A percentile compares a stretch with the other conserved stretches of the same genome.
phyloP scores from a whole-genome alignment of 2,797 vertebrate genomes.

The Thamnophis elegans region DNA sequence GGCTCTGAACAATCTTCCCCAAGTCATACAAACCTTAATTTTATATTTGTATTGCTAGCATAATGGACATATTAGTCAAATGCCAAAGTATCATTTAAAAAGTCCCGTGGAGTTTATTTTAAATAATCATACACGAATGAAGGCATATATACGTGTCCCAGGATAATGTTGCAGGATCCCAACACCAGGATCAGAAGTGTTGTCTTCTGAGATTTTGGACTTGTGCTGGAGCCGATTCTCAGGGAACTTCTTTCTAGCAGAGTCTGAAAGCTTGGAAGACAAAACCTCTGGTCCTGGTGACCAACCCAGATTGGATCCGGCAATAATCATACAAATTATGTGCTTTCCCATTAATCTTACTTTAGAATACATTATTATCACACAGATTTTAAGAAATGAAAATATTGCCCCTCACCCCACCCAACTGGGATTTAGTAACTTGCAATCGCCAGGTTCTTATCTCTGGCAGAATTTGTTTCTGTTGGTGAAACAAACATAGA shows the following conservation, averaged over 20 bases:
- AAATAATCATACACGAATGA: background rate
- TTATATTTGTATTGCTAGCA: background rate
- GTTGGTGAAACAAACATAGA: background rate
- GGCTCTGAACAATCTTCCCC: background rate
- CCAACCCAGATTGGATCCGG: background rate
- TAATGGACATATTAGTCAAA: background rate
- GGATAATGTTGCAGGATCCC: background rate
- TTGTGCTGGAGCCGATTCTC: background rate
- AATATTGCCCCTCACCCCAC: background rate
- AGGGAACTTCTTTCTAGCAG: background rate
- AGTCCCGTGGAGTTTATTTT: background rate
- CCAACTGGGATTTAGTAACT: background rate
- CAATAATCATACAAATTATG: background rate
- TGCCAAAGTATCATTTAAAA: background rate
- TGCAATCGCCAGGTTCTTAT: background rate
- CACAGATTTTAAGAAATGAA: background rate
- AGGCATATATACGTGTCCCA: background rate
- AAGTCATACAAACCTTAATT: background rate
- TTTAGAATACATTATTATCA: background rate
- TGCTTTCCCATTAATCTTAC: background rate
- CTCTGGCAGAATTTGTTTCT: background rate
- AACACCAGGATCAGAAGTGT: background rate
- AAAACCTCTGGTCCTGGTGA: background rate
- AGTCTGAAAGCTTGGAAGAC: background rate
- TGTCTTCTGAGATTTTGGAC: background rate